These are phyloP conservation scores for Bovichtus diacanthus DNA, from an alignment of 2,797 vertebrate species.

Conservation along the genomic window DNA sequence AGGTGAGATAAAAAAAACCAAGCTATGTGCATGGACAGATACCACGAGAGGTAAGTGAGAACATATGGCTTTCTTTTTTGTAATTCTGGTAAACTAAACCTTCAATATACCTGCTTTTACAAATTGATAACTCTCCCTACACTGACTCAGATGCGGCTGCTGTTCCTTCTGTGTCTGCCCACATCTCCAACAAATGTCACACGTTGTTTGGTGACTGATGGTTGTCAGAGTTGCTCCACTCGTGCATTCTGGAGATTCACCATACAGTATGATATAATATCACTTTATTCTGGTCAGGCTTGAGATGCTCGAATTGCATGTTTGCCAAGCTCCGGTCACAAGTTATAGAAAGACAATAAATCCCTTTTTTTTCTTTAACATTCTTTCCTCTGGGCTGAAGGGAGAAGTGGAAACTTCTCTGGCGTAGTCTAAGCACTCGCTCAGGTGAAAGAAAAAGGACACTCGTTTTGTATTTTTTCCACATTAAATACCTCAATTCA, in stretches of 20 bases:
- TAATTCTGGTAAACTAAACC: background rate
- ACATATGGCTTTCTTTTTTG: background rate
- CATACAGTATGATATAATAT: conserved; percentile 38
- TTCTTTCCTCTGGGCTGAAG: conserved; percentile 39
- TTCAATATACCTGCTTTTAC: conserved; percentile 6
- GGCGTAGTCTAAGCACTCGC: conserved; percentile 5
- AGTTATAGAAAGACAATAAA: conserved; percentile 59
- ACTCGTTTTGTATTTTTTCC: conserved; percentile 46
- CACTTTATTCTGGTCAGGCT: conserved; percentile 25
- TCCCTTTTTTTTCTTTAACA: conserved; percentile 57
- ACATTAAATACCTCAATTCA: conserved; percentile 50
- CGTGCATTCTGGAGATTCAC: background rate
- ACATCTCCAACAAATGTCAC: conserved; percentile 6
- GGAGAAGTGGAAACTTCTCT: conserved; percentile 50
- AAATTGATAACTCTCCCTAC: conserved; percentile 17
- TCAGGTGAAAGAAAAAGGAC: conserved; percentile 45
- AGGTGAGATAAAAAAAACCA: background rate
- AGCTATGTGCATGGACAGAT: background rate
- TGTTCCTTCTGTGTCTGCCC: conserved; percentile 30
- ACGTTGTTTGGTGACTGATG: conserved; percentile 46
- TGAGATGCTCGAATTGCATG: conserved; percentile 20
- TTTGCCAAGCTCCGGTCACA: conserved; percentile 28
- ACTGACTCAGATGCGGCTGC: background rate
- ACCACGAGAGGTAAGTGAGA: background rate
- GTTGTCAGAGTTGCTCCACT: conserved; percentile 27